Evolutionary conservation across 2,113 vertebrate genomes (phyloP).

Genomic region (Hippocampus abdominalis): DNA sequence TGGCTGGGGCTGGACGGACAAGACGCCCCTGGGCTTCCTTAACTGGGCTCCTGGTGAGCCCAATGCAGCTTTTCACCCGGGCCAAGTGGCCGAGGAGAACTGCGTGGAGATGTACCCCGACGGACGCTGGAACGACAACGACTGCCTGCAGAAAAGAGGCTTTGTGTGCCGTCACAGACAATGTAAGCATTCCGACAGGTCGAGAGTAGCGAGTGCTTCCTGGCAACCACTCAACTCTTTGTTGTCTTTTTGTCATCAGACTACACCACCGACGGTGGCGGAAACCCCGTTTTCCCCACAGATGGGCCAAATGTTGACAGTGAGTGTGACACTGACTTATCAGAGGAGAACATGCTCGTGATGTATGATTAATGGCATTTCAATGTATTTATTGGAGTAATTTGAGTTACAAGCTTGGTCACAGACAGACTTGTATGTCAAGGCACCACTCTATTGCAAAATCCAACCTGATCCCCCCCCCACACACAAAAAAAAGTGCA

Average conservation of each 20-base stretch:
- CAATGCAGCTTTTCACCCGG: conserved; percentile 60
- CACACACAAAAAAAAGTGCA: too few species aligned
- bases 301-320: conserved; percentile 25
- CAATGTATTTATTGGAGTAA: too few species aligned
- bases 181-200: conserved; percentile 46
- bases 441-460: too few species aligned
- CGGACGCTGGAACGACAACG: conserved; percentile 75
- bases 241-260: conserved; percentile 38
- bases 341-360: too few species aligned
- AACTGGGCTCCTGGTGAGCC: conserved; percentile 75
- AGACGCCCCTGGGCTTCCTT: conserved; percentile 54
- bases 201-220: background rate
- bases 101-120: conserved; percentile 76
- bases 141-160: conserved; percentile 69
- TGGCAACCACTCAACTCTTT: conserved; percentile 7
- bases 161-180: conserved; percentile 68
- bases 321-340: conserved; percentile 36
- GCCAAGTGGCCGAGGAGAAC: conserved; percentile 55
- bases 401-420: too few species aligned
- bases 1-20: conserved; percentile 74
- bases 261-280: conserved; percentile 53
- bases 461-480: too few species aligned
- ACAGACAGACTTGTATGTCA: too few species aligned
- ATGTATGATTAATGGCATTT: too few species aligned
- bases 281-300: conserved; percentile 55